Conservation (phyloP, 1,140 invertebrate species). For the Leptopilina boulardi region DNA sequence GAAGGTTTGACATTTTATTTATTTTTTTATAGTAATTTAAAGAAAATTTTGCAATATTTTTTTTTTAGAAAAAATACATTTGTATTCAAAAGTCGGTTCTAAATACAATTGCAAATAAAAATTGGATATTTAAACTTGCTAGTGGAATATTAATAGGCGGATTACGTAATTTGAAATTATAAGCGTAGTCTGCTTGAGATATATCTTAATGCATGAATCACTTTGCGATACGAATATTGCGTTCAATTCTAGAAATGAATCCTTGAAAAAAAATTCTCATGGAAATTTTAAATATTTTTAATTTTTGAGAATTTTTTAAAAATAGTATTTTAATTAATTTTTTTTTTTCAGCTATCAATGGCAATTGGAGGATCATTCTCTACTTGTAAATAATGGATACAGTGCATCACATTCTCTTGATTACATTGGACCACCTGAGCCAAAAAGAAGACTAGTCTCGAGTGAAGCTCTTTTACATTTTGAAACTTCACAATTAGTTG, state of each 20-base stretch:
- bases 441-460: constrained; percentile 69
- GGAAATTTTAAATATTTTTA: not conserved
- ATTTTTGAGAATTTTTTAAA: not conserved
- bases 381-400: constrained; percentile 64
- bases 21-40: not conserved
- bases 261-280: not conserved
- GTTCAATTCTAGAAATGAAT: not conserved
- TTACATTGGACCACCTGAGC: constrained; percentile 69
- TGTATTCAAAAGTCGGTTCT: not conserved
- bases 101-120: not conserved
- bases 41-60: too few relatives aligned
- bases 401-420: constrained; percentile 65
- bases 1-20: constrained; percentile 61
- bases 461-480: constrained; percentile 71
- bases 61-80: not conserved
- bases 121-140: not conserved
- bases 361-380: constrained; percentile 68
- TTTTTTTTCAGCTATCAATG: constrained; percentile 65
- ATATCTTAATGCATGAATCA: not conserved
- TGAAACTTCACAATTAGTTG: constrained; percentile 65
- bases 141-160: constrained; percentile 1
- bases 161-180: constrained; percentile 2
- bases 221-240: not conserved
- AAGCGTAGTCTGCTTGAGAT: not conserved
- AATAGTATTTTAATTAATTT: not conserved